Evolutionary conservation across 2,888 invertebrate genomes (phyloP), one percentile per base, ranked within the genome.

Genomic region (Hypercompe scribonia): DNA sequence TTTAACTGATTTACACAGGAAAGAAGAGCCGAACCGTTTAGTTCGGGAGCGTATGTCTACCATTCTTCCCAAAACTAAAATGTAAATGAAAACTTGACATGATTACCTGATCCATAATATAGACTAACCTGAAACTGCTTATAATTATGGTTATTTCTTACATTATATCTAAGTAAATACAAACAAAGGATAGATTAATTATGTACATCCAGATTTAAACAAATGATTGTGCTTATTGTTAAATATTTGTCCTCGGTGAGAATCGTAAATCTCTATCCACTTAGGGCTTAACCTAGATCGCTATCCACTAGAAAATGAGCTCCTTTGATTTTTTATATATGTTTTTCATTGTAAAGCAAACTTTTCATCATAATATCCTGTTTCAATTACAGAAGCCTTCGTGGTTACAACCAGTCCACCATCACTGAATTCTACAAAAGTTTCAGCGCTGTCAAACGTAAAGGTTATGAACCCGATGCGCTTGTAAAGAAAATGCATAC

Each of bases 401-500:
- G 93, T 0, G 94, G 92, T 0, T 94, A 84, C 77, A 88, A 89
- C 61, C 65, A 68, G 0, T 78, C 78, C 0, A 86, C 93, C 74
- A 90, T 94, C 61, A 71, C 78, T 0, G 87, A 86, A 11, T 95
- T 94, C 78, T 94, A 90, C 73, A 75, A 81, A 63, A 94, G 94
- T 68, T 89, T 94, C 66, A 78, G 73, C 0, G 82, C 77, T 0
- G 80, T 92, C 2, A 88, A 83, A 58, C 71, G 58, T 0, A 81
- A 78, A 0, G 84, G 84, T 2, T 92, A 91, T 75, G 42, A 71
- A 0, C 84, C 90, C 0, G 78, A 87, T 0, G 34, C 84, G 0
- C 83, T 85, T 31, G 81, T 94, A 0, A 85, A 78, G 63, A 93
- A 91, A 74, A 94, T 95, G 89, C 94, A 95, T 75, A 76, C 77